phyloP scores from a whole-genome alignment of 2,888 invertebrate species.

The Polyploca ridens region DNA sequence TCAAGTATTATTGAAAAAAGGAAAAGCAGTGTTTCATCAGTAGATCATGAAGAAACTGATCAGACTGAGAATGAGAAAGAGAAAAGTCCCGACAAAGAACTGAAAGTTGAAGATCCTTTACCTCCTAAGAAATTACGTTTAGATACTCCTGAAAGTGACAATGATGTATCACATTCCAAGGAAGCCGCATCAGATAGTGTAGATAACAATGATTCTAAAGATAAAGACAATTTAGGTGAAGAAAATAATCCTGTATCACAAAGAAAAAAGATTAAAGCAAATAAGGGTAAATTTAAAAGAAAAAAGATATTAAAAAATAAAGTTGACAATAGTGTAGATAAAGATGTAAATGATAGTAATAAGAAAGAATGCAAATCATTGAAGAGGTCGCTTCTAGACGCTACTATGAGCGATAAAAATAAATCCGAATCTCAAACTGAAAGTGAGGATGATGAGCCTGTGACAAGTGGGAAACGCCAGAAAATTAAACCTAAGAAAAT shows the following conservation, averaged over 20 bases:
- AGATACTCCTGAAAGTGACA: constrained; percentile 69
- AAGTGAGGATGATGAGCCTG: constrained; percentile 73
- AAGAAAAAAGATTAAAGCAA: constrained; percentile 76
- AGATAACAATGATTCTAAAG: constrained; percentile 46
- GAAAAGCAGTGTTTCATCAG: constrained; percentile 76
- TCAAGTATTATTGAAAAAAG: constrained; percentile 73
- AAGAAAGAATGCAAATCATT: constrained; percentile 66
- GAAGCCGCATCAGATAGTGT: constrained; percentile 55
- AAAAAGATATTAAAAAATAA: constrained; percentile 53
- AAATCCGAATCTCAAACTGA: constrained; percentile 80
- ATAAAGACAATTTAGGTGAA: constrained; percentile 53
- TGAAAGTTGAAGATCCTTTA: constrained; percentile 66
- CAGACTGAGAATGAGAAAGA: constrained; percentile 61
- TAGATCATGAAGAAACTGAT: constrained; percentile 64
- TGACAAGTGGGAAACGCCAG: constrained; percentile 70
- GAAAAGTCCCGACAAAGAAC: constrained; percentile 60
- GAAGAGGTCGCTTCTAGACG: constrained; percentile 68
- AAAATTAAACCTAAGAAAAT: constrained; percentile 81
- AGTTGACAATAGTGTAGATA: constrained; percentile 43
- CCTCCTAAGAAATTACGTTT: constrained; percentile 75
- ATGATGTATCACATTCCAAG: constrained; percentile 71
- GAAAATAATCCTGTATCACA: constrained; percentile 56
- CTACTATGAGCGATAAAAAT: constrained; percentile 69
- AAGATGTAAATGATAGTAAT: constrained; percentile 49
- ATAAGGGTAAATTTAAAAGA: constrained; percentile 73